Evolutionary conservation across 2,113 vertebrate species (phyloP).

Genomic region (Procavia capensis): DNA sequence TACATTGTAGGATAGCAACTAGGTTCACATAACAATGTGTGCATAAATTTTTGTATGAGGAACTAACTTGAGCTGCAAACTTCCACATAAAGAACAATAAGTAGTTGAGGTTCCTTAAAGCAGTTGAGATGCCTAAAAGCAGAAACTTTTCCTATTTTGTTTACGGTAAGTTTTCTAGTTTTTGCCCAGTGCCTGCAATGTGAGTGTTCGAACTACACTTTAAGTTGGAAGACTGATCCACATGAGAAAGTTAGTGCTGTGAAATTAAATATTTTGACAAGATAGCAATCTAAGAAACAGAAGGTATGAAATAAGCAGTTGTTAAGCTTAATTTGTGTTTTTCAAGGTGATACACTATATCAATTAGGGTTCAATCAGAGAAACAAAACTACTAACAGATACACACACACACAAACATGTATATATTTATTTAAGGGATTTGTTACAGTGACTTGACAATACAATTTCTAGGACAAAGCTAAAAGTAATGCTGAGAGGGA

Average conservation of each 20-base stretch:
- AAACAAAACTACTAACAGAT: not conserved
- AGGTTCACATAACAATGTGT: no score
- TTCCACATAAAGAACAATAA: no score
- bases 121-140: not conserved
- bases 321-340: not conserved
- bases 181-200: not conserved
- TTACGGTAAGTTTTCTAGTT: not conserved
- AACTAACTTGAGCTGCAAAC: no score
- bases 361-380: not conserved
- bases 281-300: not conserved
- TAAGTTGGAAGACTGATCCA: no score
- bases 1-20: no score
- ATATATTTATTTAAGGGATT: not conserved
- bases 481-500: not conserved
- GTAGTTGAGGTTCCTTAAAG: no score
- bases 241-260: not conserved
- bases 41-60: no score
- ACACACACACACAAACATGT: no score
- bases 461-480: not conserved
- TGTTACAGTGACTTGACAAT: not conserved
- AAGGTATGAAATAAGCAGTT: not conserved
- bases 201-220: not conserved
- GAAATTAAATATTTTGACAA: not conserved
- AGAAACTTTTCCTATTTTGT: not conserved
- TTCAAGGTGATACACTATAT: not conserved